These are phyloP conservation scores for Allobates femoralis DNA, from an alignment of 2,797 vertebrate genomes.

Conservation along the genomic window DNA sequence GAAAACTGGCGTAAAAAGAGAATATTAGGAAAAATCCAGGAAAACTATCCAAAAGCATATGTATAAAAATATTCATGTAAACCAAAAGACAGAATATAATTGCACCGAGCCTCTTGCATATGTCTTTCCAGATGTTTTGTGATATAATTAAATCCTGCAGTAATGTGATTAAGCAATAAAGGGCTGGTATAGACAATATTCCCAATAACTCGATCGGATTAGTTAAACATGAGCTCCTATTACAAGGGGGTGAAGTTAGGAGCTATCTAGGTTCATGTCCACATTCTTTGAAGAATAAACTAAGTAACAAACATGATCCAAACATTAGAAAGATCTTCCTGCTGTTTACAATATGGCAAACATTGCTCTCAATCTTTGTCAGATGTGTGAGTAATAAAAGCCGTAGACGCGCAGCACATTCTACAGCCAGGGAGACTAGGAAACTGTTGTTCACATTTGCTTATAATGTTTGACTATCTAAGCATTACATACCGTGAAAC, in stretches of 20 bases:
- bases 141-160: constrained; percentile 29
- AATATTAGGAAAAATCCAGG: not conserved
- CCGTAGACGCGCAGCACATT: constrained; percentile 29
- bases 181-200: constrained; percentile 12
- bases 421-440: constrained; percentile 46
- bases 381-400: constrained; percentile 54
- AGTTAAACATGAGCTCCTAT: constrained; percentile 40
- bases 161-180: constrained; percentile 44
- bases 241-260: constrained; percentile 30
- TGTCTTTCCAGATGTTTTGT: constrained; percentile 34
- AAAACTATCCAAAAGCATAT: not conserved
- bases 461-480: constrained; percentile 53
- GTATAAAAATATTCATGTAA: not conserved
- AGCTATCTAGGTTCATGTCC: constrained; percentile 27
- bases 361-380: constrained; percentile 56
- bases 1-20: no score
- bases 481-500: constrained; percentile 55
- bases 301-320: constrained; percentile 52
- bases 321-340: constrained; percentile 49
- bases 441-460: constrained; percentile 60
- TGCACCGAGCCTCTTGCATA: not conserved
- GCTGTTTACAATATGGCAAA: constrained; percentile 58
- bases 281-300: constrained; percentile 51
- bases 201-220: constrained; percentile 20
- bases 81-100: not conserved